Percentiles rank a stretch among this genome's conserved stretches.
Evolutionary conservation across 2,888 invertebrate genomes (phyloP).

Genomic region (Drosophila sordidula): DNA sequence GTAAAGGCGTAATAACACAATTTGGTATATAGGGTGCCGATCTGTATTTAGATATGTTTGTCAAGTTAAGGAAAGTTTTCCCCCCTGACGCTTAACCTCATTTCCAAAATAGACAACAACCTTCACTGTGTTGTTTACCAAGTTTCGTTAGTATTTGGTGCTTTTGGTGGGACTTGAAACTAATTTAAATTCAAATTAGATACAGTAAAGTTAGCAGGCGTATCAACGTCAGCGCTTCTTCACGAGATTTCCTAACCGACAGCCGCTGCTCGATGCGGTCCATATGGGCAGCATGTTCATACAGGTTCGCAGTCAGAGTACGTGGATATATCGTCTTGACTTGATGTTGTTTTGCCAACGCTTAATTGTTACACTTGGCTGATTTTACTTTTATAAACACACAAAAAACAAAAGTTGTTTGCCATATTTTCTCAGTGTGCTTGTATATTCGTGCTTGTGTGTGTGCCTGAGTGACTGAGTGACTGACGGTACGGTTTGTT

Average conservation of each 20-base stretch:
- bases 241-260: conserved; percentile 63
- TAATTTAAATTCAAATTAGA: conserved; percentile 78
- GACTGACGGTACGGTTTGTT: conserved; percentile 36
- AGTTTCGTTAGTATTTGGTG: conserved; percentile 21
- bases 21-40: not conserved
- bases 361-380: conserved; percentile 81
- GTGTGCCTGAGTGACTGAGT: conserved; percentile 38
- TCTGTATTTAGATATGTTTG: conserved; percentile 2
- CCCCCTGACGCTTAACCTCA: conserved; percentile 34
- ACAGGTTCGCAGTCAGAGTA: conserved; percentile 43
- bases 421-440: conserved; percentile 68
- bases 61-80: conserved; percentile 10
- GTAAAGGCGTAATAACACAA: not conserved
- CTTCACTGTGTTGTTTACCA: conserved; percentile 25
- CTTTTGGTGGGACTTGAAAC: conserved; percentile 51
- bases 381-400: conserved; percentile 77
- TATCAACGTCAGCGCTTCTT: conserved; percentile 70
- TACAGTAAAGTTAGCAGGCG: conserved; percentile 71
- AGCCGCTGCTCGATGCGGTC: conserved; percentile 47
- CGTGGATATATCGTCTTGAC: conserved; percentile 25
- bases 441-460: conserved; percentile 14
- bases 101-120: conserved; percentile 23
- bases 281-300: conserved; percentile 60
- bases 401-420: conserved; percentile 76
- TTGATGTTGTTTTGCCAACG: conserved; percentile 65